Conservation (phyloP, 2,888 invertebrate species). For the Protula sp. region DNA sequence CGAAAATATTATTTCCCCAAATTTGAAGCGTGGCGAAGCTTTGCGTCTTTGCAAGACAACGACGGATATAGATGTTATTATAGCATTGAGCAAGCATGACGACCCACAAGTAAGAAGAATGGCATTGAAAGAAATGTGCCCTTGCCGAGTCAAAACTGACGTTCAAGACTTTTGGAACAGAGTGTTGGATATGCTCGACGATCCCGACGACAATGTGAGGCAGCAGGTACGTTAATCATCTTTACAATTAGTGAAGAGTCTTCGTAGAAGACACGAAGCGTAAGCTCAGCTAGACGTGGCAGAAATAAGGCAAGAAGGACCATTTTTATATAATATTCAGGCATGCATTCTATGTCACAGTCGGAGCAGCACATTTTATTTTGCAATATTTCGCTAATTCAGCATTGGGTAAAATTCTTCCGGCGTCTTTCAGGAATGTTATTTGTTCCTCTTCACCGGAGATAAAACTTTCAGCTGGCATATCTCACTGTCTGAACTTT, state of each 20-base stretch:
- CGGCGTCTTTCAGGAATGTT: too few species aligned
- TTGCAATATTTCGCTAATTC: too few species aligned
- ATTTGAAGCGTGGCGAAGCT: slow-evolving; percentile 25
- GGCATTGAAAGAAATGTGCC: slow-evolving; percentile 50
- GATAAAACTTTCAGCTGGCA: too few species aligned
- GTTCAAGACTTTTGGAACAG: slow-evolving; percentile 45
- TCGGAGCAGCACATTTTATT: too few species aligned
- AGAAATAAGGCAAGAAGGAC: too few species aligned
- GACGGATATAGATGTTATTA: slow-evolving; percentile 41
- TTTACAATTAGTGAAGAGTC: background rate
- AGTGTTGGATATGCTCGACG: slow-evolving; percentile 43
- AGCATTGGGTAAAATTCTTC: too few species aligned
- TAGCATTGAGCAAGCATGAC: slow-evolving; percentile 40
- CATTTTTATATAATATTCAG: too few species aligned
- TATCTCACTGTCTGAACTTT: too few species aligned
- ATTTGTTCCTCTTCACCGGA: too few species aligned
- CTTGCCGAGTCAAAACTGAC: slow-evolving; percentile 47
- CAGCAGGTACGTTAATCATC: slow-evolving; percentile 33
- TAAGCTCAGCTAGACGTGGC: too few species aligned
- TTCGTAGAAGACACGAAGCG: background rate
- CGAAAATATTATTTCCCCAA: too few species aligned
- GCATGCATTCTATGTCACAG: too few species aligned
- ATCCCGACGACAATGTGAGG: slow-evolving; percentile 39
- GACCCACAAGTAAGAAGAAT: slow-evolving; percentile 41
- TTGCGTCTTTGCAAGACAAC: slow-evolving; percentile 38